These are phyloP conservation scores for Drosophila helvetica DNA, from an alignment of 2,888 invertebrate species.

Conservation along the genomic window DNA sequence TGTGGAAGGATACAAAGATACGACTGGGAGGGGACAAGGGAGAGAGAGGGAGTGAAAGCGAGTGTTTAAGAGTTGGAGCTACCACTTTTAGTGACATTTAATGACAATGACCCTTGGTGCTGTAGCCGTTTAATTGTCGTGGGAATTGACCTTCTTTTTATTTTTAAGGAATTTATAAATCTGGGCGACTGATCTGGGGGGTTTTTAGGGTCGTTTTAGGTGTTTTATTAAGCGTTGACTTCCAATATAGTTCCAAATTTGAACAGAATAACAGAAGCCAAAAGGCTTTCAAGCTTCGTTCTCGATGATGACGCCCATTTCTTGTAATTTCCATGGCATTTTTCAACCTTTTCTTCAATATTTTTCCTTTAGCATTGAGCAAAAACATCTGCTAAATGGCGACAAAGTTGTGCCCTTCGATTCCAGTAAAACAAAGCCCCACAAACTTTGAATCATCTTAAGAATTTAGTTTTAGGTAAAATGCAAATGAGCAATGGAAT, in stretches of 20 bases:
- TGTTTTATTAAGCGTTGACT: not conserved
- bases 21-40: too few relatives aligned
- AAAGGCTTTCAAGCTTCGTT: not conserved
- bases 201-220: not conserved
- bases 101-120: constrained; percentile 14
- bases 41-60: not conserved
- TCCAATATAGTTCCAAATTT: not conserved
- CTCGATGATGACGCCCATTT: not conserved
- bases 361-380: not conserved
- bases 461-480: constrained; percentile 15
- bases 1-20: not conserved
- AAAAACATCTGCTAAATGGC: not conserved
- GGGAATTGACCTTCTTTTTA: constrained; percentile 14
- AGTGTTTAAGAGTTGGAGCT: not conserved
- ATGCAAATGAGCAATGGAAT: constrained; percentile 40
- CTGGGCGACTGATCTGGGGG: not conserved
- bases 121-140: not conserved
- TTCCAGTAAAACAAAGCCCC: constrained; percentile 12
- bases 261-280: not conserved
- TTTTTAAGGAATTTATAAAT: constrained; percentile 2
- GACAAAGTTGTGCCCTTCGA: constrained; percentile 18
- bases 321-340: not conserved
- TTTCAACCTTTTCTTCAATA: too few relatives aligned
- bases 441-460: constrained; percentile 26
- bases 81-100: constrained; percentile 22